Evolutionary conservation across 1,140 invertebrate species (phyloP).

Genomic region (Matsumurasca onukii): DNA sequence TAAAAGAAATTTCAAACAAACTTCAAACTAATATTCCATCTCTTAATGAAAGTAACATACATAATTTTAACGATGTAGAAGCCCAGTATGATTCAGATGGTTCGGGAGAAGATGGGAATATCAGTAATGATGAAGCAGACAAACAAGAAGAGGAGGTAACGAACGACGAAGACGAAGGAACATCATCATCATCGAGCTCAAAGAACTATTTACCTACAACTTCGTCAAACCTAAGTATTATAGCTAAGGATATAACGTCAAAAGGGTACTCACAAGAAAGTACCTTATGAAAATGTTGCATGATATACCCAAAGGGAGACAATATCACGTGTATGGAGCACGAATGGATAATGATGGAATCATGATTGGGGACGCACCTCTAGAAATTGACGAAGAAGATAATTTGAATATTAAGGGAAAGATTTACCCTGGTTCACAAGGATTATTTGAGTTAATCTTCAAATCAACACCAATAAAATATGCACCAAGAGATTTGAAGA

Average conservation of each 20-base stretch:
- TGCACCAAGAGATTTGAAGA: background rate
- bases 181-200: too few relatives aligned
- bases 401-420: background rate
- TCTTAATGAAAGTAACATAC: background rate
- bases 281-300: constrained; percentile 7
- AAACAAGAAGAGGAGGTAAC: too few relatives aligned
- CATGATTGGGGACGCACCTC: background rate
- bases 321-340: constrained; percentile 16
- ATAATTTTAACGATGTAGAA: too few relatives aligned
- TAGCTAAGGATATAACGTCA: background rate
- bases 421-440: background rate
- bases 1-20: constrained; percentile 3
- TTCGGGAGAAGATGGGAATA: too few relatives aligned
- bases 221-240: background rate
- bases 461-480: constrained; percentile 5
- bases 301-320: background rate
- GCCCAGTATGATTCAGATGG: too few relatives aligned
- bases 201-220: too few relatives aligned
- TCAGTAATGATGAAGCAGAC: too few relatives aligned
- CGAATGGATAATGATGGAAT: background rate
- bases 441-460: constrained; percentile 12
- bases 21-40: background rate
- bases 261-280: background rate
- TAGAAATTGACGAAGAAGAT: background rate
- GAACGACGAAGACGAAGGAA: too few relatives aligned